Conservation (phyloP, 1,140 invertebrate species). For the Rhagoletis zephyria region DNA sequence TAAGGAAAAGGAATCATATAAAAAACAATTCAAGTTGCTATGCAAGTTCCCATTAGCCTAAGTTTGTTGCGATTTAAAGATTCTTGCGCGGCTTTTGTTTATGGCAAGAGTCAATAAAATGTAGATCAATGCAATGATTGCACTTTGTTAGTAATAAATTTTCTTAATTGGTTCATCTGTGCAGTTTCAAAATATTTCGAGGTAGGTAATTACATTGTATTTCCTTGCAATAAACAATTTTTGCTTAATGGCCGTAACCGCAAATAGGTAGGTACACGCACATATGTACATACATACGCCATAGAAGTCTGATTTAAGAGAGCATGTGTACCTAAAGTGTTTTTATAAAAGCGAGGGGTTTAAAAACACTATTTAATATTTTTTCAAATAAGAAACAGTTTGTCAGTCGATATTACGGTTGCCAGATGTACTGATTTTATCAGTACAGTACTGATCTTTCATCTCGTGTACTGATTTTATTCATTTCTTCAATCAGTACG, state of each 20-base stretch:
- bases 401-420: no score
- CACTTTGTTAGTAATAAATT: slow-evolving; percentile 44
- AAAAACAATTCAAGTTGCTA: not conserved
- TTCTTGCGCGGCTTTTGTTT: not conserved
- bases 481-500: no score
- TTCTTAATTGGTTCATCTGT: slow-evolving; percentile 15
- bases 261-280: not conserved
- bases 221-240: not conserved
- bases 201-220: not conserved
- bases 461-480: no score
- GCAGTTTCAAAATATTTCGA: slow-evolving; percentile 1
- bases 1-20: no score
- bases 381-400: no score
- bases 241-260: not conserved
- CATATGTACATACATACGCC: no score
- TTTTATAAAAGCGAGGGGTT: not conserved
- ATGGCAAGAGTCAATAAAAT: not conserved
- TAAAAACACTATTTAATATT: not conserved
- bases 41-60: not conserved
- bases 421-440: no score
- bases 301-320: no score
- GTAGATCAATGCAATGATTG: not conserved
- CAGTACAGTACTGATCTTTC: no score
- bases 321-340: no score
- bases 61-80: not conserved